A percentile compares a stretch with the other conserved stretches of the same genome.
These are phyloP conservation scores for Eptatretus burgeri DNA, from an alignment of 2,113 vertebrate genomes.

Conservation along the genomic window DNA sequence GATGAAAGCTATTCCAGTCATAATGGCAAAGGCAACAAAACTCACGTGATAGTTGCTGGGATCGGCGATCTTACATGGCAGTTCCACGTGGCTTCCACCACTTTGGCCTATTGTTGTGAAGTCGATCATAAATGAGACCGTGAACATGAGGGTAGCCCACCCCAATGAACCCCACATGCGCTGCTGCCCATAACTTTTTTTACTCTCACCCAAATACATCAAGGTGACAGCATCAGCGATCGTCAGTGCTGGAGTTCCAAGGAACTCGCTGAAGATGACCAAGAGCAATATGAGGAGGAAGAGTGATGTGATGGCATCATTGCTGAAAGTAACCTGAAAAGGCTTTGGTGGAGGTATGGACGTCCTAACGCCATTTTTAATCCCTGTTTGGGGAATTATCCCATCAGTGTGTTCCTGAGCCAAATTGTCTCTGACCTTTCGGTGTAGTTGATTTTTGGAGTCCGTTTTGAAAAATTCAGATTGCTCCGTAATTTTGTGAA, in stretches of 20 bases:
- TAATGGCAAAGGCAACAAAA: constrained; percentile 67
- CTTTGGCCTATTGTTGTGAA: constrained; percentile 27
- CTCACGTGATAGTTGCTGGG: constrained; percentile 65
- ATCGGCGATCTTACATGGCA: constrained; percentile 31
- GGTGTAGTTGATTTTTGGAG: neutral
- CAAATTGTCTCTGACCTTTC: constrained; percentile 3
- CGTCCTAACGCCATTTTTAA: constrained; percentile 11
- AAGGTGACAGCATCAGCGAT: constrained; percentile 83
- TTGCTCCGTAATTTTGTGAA: no score
- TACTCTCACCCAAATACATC: constrained; percentile 55
- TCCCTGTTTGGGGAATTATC: constrained; percentile 13
- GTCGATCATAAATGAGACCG: constrained; percentile 75
- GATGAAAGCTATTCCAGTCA: constrained; percentile 46
- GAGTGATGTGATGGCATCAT: constrained; percentile 43
- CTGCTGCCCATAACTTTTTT: constrained; percentile 74
- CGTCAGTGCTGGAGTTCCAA: constrained; percentile 73
- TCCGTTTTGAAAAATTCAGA: no score
- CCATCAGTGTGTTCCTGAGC: constrained; percentile 11
- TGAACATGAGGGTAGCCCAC: constrained; percentile 82
- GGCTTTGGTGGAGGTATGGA: constrained; percentile 16
- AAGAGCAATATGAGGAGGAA: constrained; percentile 70
- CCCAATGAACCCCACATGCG: constrained; percentile 96
- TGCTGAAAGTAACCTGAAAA: constrained; percentile 21
- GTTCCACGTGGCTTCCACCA: constrained; percentile 17
- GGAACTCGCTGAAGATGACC: constrained; percentile 80